These are phyloP conservation scores for Acromyrmex charruanus DNA, from an alignment of 1,140 invertebrate genomes.

Conservation along the genomic window DNA sequence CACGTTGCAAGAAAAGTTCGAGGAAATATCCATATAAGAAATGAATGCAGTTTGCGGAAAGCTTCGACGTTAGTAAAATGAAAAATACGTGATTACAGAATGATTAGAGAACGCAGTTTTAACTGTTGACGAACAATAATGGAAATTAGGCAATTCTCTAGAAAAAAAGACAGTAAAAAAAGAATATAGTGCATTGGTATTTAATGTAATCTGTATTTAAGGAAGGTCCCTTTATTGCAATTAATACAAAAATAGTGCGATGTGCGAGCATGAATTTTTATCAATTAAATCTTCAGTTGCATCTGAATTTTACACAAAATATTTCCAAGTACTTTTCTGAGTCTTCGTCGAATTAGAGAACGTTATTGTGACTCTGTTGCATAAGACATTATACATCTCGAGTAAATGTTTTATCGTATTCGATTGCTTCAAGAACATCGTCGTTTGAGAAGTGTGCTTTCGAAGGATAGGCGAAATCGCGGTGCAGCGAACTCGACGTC, in stretches of 20 bases:
- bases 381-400: neutral
- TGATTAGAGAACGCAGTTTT: neutral
- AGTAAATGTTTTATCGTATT: neutral
- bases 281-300: neutral
- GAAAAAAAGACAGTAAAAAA: neutral
- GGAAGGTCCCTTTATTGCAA: neutral
- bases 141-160: neutral
- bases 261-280: neutral
- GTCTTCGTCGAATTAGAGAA: neutral
- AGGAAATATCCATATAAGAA: neutral
- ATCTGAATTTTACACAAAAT: neutral
- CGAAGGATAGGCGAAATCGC: constrained; percentile 1
- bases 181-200: neutral
- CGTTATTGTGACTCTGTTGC: neutral
- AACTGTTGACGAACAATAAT: neutral
- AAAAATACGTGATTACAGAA: neutral
- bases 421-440: neutral
- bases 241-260: neutral
- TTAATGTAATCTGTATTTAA: neutral
- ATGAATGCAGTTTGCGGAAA: neutral
- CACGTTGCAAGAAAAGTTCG: neutral
- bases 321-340: neutral
- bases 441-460: neutral
- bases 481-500: neutral
- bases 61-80: neutral